Percentiles rank a stretch among this genome's conserved stretches.
phyloP scores from a whole-genome alignment of 2,888 invertebrate genomes.

The Phoenoteleia sp. region DNA sequence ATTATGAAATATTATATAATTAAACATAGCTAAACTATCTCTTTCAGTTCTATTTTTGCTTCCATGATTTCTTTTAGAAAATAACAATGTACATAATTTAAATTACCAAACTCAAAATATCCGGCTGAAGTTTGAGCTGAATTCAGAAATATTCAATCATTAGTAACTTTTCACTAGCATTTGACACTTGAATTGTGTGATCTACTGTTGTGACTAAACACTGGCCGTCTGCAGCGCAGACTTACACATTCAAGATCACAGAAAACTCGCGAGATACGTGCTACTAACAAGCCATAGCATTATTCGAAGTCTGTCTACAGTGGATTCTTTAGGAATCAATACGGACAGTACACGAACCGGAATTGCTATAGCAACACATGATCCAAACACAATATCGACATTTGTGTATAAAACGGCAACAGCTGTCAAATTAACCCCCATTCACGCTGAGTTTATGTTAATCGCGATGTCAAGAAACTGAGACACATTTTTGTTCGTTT shows the following conservation, averaged over 20 bases:
- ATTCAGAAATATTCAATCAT: too few relatives aligned
- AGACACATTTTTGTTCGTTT: not conserved
- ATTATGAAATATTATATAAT: too few relatives aligned
- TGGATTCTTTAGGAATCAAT: constrained; percentile 72
- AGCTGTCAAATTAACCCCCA: constrained; percentile 60
- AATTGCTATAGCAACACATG: constrained; percentile 84
- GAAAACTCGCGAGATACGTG: constrained; percentile 43
- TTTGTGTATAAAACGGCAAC: constrained; percentile 58
- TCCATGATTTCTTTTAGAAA: too few relatives aligned
- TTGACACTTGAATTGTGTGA: constrained; percentile 23
- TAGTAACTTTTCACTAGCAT: too few relatives aligned
- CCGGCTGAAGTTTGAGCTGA: too few relatives aligned
- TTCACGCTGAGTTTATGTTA: constrained; percentile 18
- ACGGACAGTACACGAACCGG: constrained; percentile 69
- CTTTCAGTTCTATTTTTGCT: too few relatives aligned
- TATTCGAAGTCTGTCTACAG: constrained; percentile 59
- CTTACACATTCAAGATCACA: constrained; percentile 48
- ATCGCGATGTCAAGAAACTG: not conserved
- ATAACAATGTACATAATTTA: too few relatives aligned
- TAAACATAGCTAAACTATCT: too few relatives aligned
- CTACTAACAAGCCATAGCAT: constrained; percentile 55
- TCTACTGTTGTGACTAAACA: constrained; percentile 44
- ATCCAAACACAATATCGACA: constrained; percentile 80
- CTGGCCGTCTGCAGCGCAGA: constrained; percentile 37
- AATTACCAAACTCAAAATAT: too few relatives aligned